Base-by-base conservation (phyloP, 1,140 invertebrate genomes). In the Caenorhabditis briggsae region DNA sequence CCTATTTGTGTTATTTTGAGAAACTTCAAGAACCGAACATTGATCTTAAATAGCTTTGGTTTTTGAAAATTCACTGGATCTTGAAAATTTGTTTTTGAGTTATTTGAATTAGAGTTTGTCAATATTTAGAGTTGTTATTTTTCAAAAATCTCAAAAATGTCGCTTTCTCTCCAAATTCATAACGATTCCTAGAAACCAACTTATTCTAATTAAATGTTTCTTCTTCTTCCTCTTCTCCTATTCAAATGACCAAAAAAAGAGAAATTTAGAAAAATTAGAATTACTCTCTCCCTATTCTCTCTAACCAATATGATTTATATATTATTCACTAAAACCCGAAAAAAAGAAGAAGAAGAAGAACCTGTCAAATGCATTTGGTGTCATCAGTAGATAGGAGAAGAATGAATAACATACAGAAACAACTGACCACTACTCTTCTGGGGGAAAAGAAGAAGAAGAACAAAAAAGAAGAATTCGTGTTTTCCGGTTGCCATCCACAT, bases 351-450 rank as follows among this genome's bases (percentile, higher is more conserved):
- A 14, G 18, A n/a, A 70, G 18, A n/a, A 70, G 43, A 70, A 70
- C 65, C 65, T 70, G 65, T 46, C 65, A 70, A 46, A n/a, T 70
- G 65, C 65, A 70, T 70, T 70, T 70, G 43, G 65, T 70, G 41
- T 70, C 65, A 70, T 70, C 41, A 70, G 33, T 33, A 33, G 33
- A 33, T 33, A 33, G 3, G 33, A 33, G 33, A 33, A 33, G 33
- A 33, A 33, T 33, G 3, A 33, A 33, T 33, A 33, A 33, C 33
- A 33, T 33, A 33, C 33, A 33, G 14, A 46, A 1, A 70, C 41
- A 46, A 70, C 41, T 70, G 65, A 70, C 65, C 65, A 48, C 65
- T 70, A 70, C 23, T 64, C 56, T 53, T 53, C 16, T 53, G 11
- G 11, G 56, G 8, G 8, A 20, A n/a, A 58, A 58, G 56, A 20